Base-by-base conservation (phyloP, 2,888 invertebrate species). In the Megaustenia siamemsis region DNA sequence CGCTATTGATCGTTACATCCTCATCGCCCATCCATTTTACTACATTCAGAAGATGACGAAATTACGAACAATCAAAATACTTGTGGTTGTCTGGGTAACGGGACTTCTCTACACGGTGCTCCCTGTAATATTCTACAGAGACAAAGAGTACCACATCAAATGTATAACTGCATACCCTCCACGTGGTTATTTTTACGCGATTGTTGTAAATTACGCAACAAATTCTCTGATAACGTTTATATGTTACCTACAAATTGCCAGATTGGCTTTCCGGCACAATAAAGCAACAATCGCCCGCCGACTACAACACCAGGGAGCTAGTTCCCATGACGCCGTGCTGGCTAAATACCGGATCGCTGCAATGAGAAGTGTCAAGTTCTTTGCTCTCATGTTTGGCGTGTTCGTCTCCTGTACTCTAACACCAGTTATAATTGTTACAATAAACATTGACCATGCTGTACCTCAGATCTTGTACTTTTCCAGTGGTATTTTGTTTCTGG, bases 1-100 rank as follows among this genome's bases (percentile, higher is more conserved):
- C 6, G 81, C 81, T 10, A 38, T 71, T 21, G 81, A 71, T n/a
- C 69, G 81, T 0, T 81, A 81, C n/a, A 53, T 81, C 28, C 28
- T 71, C 10, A 81, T 81, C n/a, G 1, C 38, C 2, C 38, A 69
- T 12, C 79, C 79, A 45, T 79, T 60, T 40, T 60, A 38, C 12
- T 79, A 79, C 21, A 28, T 28, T 0, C 32, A 18, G 21, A 49
- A n/a, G 3, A n/a, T 71, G 8, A 81, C 81, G 35, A 60, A 56
- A 32, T 24, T 15, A 10, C 76, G 45, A 2, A 24, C n/a, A n/a
- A 12, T 60, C 1, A 8, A n/a, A 56, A n/a, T 60, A 6, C 10
- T 77, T 6, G 1, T 60, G 10, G 5, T 21, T 60, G 24, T 38
- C 1, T 77, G 76, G 76, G 24, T 45, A 6, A n/a, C 32, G 24